Percentiles rank a stretch among this genome's conserved stretches.
Conservation (phyloP, 2,888 invertebrate genomes). For the Xanthorhoe spadicearia region DNA sequence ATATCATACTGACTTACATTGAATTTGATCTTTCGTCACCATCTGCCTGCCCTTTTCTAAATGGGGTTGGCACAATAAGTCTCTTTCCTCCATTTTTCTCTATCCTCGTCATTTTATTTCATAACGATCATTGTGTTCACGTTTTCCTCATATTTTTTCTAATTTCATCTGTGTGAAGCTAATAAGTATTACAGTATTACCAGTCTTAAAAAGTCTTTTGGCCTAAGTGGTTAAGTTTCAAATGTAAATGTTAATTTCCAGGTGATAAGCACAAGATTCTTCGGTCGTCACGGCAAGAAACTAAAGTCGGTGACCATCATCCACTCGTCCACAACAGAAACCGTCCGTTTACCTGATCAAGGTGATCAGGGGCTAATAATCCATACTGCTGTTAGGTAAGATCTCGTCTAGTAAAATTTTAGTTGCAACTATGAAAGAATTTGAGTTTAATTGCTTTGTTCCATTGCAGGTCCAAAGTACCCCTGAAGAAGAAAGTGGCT, state of each 20-base stretch:
- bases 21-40: too few species aligned
- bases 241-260: conserved; percentile 58
- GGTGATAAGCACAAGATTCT: conserved; percentile 91
- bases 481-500: conserved; percentile 93
- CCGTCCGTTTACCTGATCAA: conserved; percentile 92
- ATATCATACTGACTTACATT: neutral
- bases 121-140: neutral
- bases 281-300: conserved; percentile 92
- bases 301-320: conserved; percentile 95
- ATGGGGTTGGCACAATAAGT: too few species aligned
- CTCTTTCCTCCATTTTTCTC: too few species aligned
- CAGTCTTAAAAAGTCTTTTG: neutral
- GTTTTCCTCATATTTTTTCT: neutral
- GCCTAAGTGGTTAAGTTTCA: neutral
- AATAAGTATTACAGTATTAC: neutral
- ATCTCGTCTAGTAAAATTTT: conserved; percentile 5
- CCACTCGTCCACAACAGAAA: conserved; percentile 95
- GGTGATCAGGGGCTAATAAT: conserved; percentile 90
- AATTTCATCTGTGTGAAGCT: neutral
- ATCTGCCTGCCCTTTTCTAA: too few species aligned
- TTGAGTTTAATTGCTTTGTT: conserved; percentile 7
- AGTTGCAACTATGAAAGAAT: neutral
- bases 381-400: conserved; percentile 90
- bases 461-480: conserved; percentile 90
- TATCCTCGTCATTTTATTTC: too few species aligned